These are phyloP conservation scores for Drosophila austrosaltans DNA, from an alignment of 2,888 invertebrate species.

Conservation along the genomic window DNA sequence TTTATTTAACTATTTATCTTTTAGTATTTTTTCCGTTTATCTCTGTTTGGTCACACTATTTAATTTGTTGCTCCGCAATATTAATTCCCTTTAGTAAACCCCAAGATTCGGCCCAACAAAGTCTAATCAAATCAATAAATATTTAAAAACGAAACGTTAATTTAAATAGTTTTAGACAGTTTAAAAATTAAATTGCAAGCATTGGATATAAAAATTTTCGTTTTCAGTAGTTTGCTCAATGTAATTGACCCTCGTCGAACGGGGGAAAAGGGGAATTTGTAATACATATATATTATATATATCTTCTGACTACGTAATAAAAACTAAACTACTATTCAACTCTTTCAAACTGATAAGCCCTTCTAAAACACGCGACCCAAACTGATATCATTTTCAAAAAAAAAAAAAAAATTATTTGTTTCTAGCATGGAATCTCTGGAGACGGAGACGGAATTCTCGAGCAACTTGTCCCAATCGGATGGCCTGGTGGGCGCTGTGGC, in stretches of 20 bases:
- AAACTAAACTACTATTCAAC: constrained; percentile 13
- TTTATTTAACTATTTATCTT: neutral
- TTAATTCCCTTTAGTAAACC: constrained; percentile 1
- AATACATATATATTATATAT: constrained; percentile 4
- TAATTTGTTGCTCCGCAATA: constrained; percentile 8
- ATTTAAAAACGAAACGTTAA: neutral
- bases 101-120: neutral
- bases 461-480: constrained; percentile 15
- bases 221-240: neutral
- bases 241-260: neutral
- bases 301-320: constrained; percentile 19
- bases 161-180: neutral
- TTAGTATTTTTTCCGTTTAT: neutral
- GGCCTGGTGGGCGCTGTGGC: constrained; percentile 39
- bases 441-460: constrained; percentile 33
- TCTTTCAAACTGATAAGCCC: constrained; percentile 38
- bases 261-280: constrained; percentile 6
- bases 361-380: constrained; percentile 31
- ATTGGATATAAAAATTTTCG: neutral
- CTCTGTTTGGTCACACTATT: neutral
- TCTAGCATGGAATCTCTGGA: constrained; percentile 20
- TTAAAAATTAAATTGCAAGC: neutral
- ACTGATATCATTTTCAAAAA: constrained; percentile 28
- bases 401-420: constrained; percentile 6
- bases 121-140: constrained; percentile 2